These are phyloP conservation scores for Drosophila rufa DNA, from an alignment of 1,140 invertebrate species.

Conservation along the genomic window DNA sequence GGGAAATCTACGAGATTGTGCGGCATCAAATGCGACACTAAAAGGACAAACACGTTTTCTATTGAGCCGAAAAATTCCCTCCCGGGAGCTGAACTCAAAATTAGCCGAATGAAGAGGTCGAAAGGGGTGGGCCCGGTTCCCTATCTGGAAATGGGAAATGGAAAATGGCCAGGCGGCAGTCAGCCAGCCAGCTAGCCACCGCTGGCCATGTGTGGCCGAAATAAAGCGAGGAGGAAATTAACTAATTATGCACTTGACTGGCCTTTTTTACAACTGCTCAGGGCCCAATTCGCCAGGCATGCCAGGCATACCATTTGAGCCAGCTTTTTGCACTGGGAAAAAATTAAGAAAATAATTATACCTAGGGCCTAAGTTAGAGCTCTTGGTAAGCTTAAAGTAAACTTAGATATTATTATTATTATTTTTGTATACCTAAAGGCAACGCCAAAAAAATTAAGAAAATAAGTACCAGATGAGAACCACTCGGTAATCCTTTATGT, in stretches of 20 bases:
- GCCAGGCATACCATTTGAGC: conserved; percentile 61
- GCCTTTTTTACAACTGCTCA: conserved; percentile 58
- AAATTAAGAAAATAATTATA: too few species aligned
- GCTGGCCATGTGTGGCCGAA: conserved; percentile 42
- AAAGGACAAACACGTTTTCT: conserved; percentile 72
- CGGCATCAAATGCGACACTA: conserved; percentile 69
- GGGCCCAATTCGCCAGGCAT: conserved; percentile 21
- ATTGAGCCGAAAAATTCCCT: conserved; percentile 53
- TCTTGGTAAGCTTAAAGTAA: too few species aligned
- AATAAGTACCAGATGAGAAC: too few species aligned
- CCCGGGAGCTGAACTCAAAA: conserved; percentile 39
- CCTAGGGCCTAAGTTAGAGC: too few species aligned
- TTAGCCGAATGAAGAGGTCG: conserved; percentile 62
- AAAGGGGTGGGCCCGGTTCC: conserved; percentile 27
- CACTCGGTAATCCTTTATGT: too few species aligned
- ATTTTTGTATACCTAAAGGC: too few species aligned
- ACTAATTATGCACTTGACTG: conserved; percentile 84
- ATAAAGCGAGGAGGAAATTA: conserved; percentile 62
- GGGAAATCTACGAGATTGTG: conserved; percentile 78
- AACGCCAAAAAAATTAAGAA: too few species aligned
- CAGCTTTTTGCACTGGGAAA: conserved; percentile 27
- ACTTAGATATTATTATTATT: too few species aligned
- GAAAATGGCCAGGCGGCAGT: not conserved
- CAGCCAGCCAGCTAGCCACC: conserved; percentile 12
- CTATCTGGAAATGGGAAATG: conserved; percentile 29